Evolutionary conservation across 37 sponge, comb jelly and placozoan species (phyloP), one percentile per base, ranked within the genome.

Genomic region (Aphrocallistes beatrix): DNA sequence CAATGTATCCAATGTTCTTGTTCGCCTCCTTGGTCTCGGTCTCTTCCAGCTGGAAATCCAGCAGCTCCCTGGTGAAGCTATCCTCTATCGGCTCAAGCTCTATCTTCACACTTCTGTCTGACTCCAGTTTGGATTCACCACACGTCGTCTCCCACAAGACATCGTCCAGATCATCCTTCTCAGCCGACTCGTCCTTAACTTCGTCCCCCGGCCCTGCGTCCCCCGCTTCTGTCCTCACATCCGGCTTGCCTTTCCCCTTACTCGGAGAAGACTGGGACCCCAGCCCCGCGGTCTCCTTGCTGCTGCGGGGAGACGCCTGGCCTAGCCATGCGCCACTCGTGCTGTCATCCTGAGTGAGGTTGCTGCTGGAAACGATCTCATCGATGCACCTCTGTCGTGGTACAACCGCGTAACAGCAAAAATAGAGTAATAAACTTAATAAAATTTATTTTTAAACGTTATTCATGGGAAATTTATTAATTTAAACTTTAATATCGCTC

Each of bases 41-140:
- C 75, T 60, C 75, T 13, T 60, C 75, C 75, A 60, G 75, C 75
- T 60, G 75, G 34, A 60, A 60, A 19, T 60, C 75, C 34, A 60
- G 34, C 32, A 60, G 75, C 75, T 60, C 75, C 34, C n/a, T 60
- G 3, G 75, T 60, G 34, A 60, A 60, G 75, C 75, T 60, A 30
- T 60, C 75, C 6, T 60, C 75, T 30, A 60, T 60, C 28, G 17
- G 8, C 75, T 60, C 75, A 3, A 60, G 10, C 75, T 60, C 75
- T 30, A 60, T 60, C 17, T 13, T 3, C 25, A 60, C 75, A n/a
- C n/a, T n/a, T n/a, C n/a, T n/a, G n/a, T n/a, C n/a, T n/a, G n/a
- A n/a, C n/a, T n/a, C n/a, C n/a, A n/a, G n/a, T n/a, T n/a, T n/a
- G n/a, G n/a, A n/a, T 21, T 30, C 75, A 6, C 75, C 75, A 19